Base-by-base conservation (phyloP, 1,140 invertebrate species). In the Pseudomyrmex gracilis region DNA sequence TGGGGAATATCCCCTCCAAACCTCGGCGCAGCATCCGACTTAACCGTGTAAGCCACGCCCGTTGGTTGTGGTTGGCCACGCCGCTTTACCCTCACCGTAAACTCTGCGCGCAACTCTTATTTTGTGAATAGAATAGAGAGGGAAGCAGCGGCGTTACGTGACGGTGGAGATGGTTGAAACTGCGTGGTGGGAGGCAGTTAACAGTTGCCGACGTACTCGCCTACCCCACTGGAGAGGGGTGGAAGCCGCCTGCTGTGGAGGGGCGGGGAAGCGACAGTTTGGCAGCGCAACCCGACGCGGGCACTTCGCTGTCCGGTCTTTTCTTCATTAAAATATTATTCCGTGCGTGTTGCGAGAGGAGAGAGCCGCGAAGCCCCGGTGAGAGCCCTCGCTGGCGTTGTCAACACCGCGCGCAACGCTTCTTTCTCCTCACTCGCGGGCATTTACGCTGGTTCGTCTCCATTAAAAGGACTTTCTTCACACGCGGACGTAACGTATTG, bases 241-340 rank as follows among this genome's bases (percentile, higher is more conserved):
- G 87, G 87, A 76, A 87, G 85, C 85, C 73, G 83, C 61, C 80
- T 64, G 86, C 73, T 73, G 86, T 87, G 91, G 93, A 92, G 92
- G 93, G 93, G 93, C 93, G 93, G 94, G 92, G 93, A 93, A 89
- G 89, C 90, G 89, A 92, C 80, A 94, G 94, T 94, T 94, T 92
- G 93, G 93, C 94, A 93, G 93, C 92, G 93, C 93, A 92, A 94
- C 93, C 93, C 94, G 93, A 93, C 92, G 92, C 93, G 93, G 93
- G 93, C 93, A 94, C 93, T 94, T 94, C 93, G 93, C 93, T 70
- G 93, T 94, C 93, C 93, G 93, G 92, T 91, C 91, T 94, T 94
- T 93, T 90, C 86, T 93, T 94, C 92, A 94, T 94, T 94, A 93
- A 93, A 94, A 94, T 94, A 94, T 92, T 93, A 93, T 91, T 90